Evolutionary conservation across 2,797 vertebrate species (phyloP).

Genomic region (Poliocrania exsul): DNA sequence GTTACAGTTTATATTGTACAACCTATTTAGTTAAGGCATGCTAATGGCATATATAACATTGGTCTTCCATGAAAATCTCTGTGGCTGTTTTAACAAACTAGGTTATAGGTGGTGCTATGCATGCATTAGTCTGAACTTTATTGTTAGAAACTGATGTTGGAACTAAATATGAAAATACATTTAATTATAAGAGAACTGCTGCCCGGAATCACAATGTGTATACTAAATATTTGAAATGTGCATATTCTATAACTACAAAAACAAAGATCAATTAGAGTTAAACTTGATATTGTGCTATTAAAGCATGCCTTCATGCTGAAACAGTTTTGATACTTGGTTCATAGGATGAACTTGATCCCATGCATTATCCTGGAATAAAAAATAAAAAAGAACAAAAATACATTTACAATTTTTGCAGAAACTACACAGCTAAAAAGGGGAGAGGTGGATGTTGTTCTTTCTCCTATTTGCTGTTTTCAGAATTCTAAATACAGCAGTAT

Average conservation of each 20-base stretch:
- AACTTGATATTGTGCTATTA: not conserved
- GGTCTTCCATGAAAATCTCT: not conserved
- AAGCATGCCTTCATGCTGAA: not conserved
- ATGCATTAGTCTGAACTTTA: not conserved
- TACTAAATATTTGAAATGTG: not conserved
- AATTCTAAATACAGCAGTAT: not conserved
- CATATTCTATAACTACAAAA: not conserved
- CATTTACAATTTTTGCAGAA: not conserved
- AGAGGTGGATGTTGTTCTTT: not conserved
- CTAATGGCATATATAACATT: not conserved
- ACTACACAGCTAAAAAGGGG: not conserved
- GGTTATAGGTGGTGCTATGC: not conserved
- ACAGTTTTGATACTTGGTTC: not conserved
- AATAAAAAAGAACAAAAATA: not conserved
- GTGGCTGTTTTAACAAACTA: not conserved
- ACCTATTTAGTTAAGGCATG: not conserved
- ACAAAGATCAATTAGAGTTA: not conserved
- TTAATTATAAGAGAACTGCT: not conserved
- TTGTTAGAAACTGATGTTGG: not conserved
- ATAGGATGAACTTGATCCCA: not conserved
- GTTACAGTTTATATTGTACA: not conserved
- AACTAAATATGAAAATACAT: not conserved
- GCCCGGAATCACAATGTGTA: not conserved
- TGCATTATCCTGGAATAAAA: not conserved
- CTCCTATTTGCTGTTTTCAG: not conserved